Percentiles rank a stretch among this genome's conserved stretches.
Conservation (phyloP, 2,888 invertebrate genomes). For the Piscicola geometra region DNA sequence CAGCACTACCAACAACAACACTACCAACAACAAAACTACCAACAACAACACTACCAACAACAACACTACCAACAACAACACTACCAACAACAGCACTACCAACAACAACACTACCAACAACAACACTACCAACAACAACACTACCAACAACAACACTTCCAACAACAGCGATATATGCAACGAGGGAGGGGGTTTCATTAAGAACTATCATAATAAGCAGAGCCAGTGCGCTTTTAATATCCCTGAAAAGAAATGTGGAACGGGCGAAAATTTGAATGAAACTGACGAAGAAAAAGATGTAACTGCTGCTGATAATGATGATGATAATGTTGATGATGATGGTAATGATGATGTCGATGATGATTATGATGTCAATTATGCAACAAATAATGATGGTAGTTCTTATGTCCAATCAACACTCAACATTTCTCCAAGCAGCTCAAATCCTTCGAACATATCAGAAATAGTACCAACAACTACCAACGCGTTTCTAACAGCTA, state of each 20-base stretch:
- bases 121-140: conserved; percentile 2
- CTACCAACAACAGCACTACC: background rate
- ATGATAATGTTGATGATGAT: conserved; percentile 9
- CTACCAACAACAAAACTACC: background rate
- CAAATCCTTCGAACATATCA: no score
- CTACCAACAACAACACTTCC: no score
- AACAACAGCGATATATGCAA: no score
- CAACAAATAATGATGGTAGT: no score
- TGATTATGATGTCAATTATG: background rate
- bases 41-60: conserved; percentile 12
- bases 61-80: background rate
- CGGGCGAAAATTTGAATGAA: background rate
- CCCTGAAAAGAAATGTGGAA: background rate
- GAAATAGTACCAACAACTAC: no score
- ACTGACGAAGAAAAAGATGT: background rate
- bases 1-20: no score
- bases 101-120: conserved; percentile 7
- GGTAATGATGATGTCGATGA: background rate
- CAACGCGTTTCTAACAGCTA: no score
- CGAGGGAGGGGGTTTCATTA: no score
- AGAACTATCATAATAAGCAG: no score
- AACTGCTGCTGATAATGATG: background rate
- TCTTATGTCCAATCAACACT: no score
- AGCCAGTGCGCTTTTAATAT: no score
- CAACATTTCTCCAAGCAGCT: no score